Base-by-base conservation (phyloP, 2,113 vertebrate species). In the Pseudorasbora parva region DNA sequence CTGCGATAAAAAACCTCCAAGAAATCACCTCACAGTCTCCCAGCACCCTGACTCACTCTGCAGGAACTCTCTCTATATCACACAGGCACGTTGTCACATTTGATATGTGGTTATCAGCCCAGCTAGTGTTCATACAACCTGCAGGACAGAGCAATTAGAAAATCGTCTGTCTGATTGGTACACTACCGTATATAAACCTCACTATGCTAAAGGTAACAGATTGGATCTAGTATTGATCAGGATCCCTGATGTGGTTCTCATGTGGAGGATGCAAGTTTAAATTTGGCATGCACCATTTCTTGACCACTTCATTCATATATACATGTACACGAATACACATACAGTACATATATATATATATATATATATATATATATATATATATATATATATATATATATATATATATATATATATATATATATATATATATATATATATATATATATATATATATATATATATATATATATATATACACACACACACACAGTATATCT, bases 71-170 rank as follows among this genome's bases (percentile, higher is more conserved):
- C 68, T 71, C 37, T n/a, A 45, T 71, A 71, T 45, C 68, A 45
- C 68, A 71, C 19, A 1, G 9, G 19, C 68, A 21, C 10, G 11
- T 5, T 15, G 69, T 45, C 41, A 45, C 21, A 41, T 72, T 72
- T 72, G n/a, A 74, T 74, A 74, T 74, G 45, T 51, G 71, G 14
- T 74, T 74, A 30, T 74, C 71, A 74, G 71, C 71, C 12, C 43
- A 47, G 71, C 71, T 51, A 51, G 71, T 74, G 72, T 49, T 51
- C 8, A 12, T 51, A 74, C 23, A 30, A 51, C 43, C 72, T 74
- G 72, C 72, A 12, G 45, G 72, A 23, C 45, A 51, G 23, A 19
- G 72, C 45, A 47, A 27, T 74, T 51, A 47, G 23, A 74, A 74
- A 74, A 51, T 51, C 15, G 30, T 74, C 45, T 30, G 47, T 73